A percentile compares a stretch with the other conserved stretches of the same genome.
phyloP scores from a whole-genome alignment of 2,888 invertebrate species.

The Iphiclides podalirius region DNA sequence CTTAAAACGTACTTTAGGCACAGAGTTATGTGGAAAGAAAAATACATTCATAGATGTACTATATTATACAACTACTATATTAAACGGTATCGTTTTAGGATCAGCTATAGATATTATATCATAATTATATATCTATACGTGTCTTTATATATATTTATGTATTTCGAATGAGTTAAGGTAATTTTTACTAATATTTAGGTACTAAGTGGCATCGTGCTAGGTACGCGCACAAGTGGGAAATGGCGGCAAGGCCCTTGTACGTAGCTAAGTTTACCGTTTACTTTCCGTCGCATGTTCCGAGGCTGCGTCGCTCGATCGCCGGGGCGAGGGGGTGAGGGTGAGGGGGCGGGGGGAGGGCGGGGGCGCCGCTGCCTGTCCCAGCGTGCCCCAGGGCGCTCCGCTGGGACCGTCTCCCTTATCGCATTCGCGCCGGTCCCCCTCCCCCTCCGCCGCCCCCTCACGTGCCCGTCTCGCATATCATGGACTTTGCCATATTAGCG shows the following conservation, averaged over 20 bases:
- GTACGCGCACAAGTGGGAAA: slow-evolving; percentile 41
- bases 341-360: not conserved
- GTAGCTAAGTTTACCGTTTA: slow-evolving; percentile 39
- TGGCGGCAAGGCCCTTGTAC: slow-evolving; percentile 31
- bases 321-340: slow-evolving; percentile 31
- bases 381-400: not conserved
- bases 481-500: slow-evolving; percentile 74
- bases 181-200: slow-evolving; percentile 78
- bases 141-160: slow-evolving; percentile 32
- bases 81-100: slow-evolving; percentile 62
- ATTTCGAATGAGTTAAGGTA: slow-evolving; percentile 74
- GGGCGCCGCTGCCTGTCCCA: not conserved
- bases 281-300: slow-evolving; percentile 30
- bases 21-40: slow-evolving; percentile 66
- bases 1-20: slow-evolving; percentile 77
- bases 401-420: not conserved
- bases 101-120: slow-evolving; percentile 60
- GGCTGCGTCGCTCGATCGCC: slow-evolving; percentile 23
- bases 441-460: not conserved
- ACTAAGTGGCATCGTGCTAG: slow-evolving; percentile 66
- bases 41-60: slow-evolving; percentile 52
- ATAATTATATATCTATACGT: slow-evolving; percentile 74
- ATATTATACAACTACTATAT: slow-evolving; percentile 68
- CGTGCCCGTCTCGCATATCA: slow-evolving; percentile 56
- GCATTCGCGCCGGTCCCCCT: too few relatives aligned